phyloP scores from a whole-genome alignment of 2,888 invertebrate species.

The Polydrusus cervinus region DNA sequence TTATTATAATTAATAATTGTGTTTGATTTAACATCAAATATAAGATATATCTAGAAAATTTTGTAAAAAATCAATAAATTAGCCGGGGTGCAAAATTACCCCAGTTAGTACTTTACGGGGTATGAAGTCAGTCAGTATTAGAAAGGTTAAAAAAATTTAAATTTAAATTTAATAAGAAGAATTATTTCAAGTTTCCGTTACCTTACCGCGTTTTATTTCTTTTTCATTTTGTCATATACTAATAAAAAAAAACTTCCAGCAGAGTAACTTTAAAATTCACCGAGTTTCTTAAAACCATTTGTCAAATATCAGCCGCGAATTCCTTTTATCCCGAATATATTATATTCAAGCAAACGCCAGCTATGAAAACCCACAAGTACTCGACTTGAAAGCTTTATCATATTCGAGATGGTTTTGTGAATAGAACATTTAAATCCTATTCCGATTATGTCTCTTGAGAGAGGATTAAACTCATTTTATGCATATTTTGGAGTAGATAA shows the following conservation, averaged over 20 bases:
- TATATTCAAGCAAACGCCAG: constrained; percentile 24
- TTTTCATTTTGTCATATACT: neutral
- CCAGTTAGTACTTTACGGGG: too few relatives aligned
- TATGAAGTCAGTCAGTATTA: too few relatives aligned
- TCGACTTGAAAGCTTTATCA: constrained; percentile 32
- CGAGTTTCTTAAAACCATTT: constrained; percentile 21
- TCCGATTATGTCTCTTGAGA: constrained; percentile 23
- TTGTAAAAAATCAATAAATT: too few relatives aligned
- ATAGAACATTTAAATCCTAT: constrained; percentile 30
- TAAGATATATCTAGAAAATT: too few relatives aligned
- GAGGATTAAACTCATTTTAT: constrained; percentile 29
- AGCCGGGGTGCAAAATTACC: too few relatives aligned
- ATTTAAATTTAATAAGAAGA: too few relatives aligned
- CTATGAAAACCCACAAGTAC: constrained; percentile 27
- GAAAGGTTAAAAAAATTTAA: too few relatives aligned
- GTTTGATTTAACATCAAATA: too few relatives aligned
- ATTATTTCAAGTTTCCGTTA: too few relatives aligned
- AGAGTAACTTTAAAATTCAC: neutral
- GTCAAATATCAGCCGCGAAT: constrained; percentile 24
- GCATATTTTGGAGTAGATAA: constrained; percentile 15
- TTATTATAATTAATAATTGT: too few relatives aligned
- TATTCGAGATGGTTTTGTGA: constrained; percentile 25
- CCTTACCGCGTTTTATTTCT: too few relatives aligned
- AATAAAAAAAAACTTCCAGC: neutral
- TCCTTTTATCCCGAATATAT: constrained; percentile 24